Evolutionary conservation across 1,140 invertebrate species (phyloP), one percentile per base, ranked within the genome.

Genomic region (Heliconius himera): DNA sequence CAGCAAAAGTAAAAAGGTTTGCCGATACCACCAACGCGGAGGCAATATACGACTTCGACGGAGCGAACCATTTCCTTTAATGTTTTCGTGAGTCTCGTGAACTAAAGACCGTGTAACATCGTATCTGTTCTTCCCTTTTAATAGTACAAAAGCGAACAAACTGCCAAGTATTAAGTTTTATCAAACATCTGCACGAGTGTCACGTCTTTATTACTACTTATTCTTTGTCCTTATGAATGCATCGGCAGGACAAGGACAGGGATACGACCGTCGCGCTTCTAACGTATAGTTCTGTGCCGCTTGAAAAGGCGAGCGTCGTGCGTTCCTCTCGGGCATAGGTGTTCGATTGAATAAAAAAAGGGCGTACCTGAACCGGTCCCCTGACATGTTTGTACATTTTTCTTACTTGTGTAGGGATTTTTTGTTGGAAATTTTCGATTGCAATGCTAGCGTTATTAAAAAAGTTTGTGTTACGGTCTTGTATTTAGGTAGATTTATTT

Each of bases 121-220:
- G 89, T 93, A 93, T 92, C 90, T 91, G 87, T 90, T 90, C 89
- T 88, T 90, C 85, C 85, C 88, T 93, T 91, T 91, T 94, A 93
- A 93, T 93, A 93, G 92, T 84, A 85, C 33, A 85, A 89, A 85
- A 91, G 81, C 85, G 89, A 89, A 91, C 88, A 91, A 94, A 92
- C 86, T 91, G 86, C 84, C 85, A 89, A 90, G 91, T 90, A 92
- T 92, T 92, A 93, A 90, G 87, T 93, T 94, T 94, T 94, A 94
- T 93, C 88, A 91, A 93, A 85, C 90, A 93, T 94, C 91, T 93
- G 91, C 88, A 94, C 85, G 89, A 91, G 88, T 92, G 90, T 93
- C 92, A 93, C 91, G 92, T 94, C 92, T 93, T 90, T 94, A 94
- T 94, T 91, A 89, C 90, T 92, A 90, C 90, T 92, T 93, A 93